A percentile compares a stretch with the other conserved stretches of the same genome.
Evolutionary conservation across 1,140 invertebrate species (phyloP).

Genomic region (Scaptomyza montana): DNA sequence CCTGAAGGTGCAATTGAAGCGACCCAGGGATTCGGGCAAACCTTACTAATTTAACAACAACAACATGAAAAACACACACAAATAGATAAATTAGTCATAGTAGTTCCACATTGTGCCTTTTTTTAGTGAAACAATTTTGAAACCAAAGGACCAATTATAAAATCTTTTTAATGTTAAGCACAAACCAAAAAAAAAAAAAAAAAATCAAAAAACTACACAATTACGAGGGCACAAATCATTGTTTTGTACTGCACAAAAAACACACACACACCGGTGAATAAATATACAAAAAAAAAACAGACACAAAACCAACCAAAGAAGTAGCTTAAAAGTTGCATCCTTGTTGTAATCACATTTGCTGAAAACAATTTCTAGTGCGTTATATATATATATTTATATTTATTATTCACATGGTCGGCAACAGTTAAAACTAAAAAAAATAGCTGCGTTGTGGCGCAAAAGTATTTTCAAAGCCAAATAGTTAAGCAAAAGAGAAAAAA

Average conservation of each 20-base stretch:
- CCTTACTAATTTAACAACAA: slow-evolving; percentile 87
- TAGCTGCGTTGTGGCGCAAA: slow-evolving; percentile 72
- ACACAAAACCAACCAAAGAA: slow-evolving; percentile 69
- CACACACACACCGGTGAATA: slow-evolving; percentile 37
- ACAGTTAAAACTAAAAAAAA: slow-evolving; percentile 35
- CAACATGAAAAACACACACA: slow-evolving; percentile 20
- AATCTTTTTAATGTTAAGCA: slow-evolving; percentile 62
- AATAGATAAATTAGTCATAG: slow-evolving; percentile 37
- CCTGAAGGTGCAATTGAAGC: slow-evolving; percentile 98
- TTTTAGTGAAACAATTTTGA: slow-evolving; percentile 58
- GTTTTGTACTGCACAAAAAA: slow-evolving; percentile 36
- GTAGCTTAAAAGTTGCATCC: slow-evolving; percentile 74
- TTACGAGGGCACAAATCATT: slow-evolving; percentile 35
- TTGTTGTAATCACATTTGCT: slow-evolving; percentile 78
- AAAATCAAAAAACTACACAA: neutral
- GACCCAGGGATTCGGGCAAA: slow-evolving; percentile 95
- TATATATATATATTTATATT: slow-evolving; percentile 36
- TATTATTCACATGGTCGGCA: slow-evolving; percentile 59
- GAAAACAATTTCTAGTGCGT: slow-evolving; percentile 56
- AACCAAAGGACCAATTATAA: slow-evolving; percentile 79
- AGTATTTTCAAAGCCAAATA: slow-evolving; percentile 82
- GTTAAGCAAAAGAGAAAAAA: slow-evolving; percentile 66
- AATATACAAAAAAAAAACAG: slow-evolving; percentile 8
- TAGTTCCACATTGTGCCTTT: slow-evolving; percentile 73
- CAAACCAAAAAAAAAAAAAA: slow-evolving; percentile 7